Evolutionary conservation across 1,140 invertebrate genomes (phyloP), one percentile per base, ranked within the genome.

Genomic region (Magallana ariakensis): DNA sequence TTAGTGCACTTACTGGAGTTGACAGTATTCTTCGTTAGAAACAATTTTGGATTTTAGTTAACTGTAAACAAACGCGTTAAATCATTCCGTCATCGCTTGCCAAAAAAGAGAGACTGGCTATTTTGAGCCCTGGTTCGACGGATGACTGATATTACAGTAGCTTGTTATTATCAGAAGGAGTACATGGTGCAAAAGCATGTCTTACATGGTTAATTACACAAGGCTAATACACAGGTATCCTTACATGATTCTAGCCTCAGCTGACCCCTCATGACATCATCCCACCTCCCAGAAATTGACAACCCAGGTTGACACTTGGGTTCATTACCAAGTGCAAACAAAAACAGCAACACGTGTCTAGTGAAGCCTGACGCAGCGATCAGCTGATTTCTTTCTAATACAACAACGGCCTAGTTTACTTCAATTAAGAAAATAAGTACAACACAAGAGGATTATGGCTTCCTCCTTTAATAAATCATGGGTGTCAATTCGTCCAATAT

Each of bases 261-360:
- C 13, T 75, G 66, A 75, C 66, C 66, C 58, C 66, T 75, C 66
- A 75, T 75, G 66, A 75, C 66, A 75, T 75, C 66, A 75, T 75
- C 66, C 66, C 19, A 19, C 66, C 26, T 26, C 66, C 26, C 22
- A 75, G 22, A 75, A 75, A 75, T 26, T 75, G 66, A 75, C 66
- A 75, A 19, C 66, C 33, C 33, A 26, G 22, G 66, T 33, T 75
- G 66, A 75, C 66, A 75, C 66, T 26, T 13, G 22, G 66, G 66
- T 33, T 46, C 66, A 75, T 75, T 75, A 75, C 66, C 22, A 11
- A 75, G 66, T 75, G 66, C 66, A 75, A 75, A 75, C 11, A 22
- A 33, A 75, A 75, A 75, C 9, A 26, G 22, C 19, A 19, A 75
- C 66, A 75, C 33, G 9, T 33, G 19, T 75, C 66, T 75, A 26